Percentiles rank a stretch among this genome's conserved stretches.
phyloP scores from a whole-genome alignment of 2,113 vertebrate genomes.

The Machaerirhynchus nigripectus region DNA sequence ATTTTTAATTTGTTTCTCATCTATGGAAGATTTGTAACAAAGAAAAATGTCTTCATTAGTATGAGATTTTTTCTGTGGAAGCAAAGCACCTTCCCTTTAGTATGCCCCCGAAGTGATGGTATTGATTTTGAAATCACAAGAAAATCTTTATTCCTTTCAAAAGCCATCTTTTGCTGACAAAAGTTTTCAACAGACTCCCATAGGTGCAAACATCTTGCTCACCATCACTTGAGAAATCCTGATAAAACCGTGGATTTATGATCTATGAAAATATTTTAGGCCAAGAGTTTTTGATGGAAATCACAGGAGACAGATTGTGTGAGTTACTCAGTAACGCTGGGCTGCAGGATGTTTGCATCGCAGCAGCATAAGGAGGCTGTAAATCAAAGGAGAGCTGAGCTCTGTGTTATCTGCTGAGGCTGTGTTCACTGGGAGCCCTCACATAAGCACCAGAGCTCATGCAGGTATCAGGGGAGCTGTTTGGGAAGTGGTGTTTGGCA shows the following conservation, averaged over 20 bases:
- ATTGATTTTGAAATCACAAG: constrained; percentile 38
- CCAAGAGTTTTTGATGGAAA: constrained; percentile 36
- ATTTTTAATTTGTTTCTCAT: neutral
- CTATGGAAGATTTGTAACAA: neutral
- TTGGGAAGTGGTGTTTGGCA: neutral
- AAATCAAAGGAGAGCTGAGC: constrained; percentile 27
- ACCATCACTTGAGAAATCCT: neutral
- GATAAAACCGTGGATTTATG: constrained; percentile 30
- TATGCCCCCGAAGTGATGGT: neutral
- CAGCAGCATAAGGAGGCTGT: neutral
- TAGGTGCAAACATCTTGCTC: neutral
- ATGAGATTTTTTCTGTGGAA: neutral
- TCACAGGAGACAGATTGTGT: neutral
- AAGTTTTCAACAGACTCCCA: neutral
- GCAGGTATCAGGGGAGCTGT: neutral
- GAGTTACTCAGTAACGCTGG: neutral
- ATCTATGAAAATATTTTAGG: constrained; percentile 1
- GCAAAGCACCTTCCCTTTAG: neutral
- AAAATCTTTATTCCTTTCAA: constrained; percentile 31
- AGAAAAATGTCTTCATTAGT: neutral
- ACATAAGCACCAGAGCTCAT: neutral
- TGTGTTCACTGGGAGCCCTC: neutral
- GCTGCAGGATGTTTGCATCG: neutral
- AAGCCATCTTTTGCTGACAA: neutral
- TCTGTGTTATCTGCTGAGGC: neutral